phyloP scores from a whole-genome alignment of 2,888 invertebrate genomes.

The Zele albiditarsus region DNA sequence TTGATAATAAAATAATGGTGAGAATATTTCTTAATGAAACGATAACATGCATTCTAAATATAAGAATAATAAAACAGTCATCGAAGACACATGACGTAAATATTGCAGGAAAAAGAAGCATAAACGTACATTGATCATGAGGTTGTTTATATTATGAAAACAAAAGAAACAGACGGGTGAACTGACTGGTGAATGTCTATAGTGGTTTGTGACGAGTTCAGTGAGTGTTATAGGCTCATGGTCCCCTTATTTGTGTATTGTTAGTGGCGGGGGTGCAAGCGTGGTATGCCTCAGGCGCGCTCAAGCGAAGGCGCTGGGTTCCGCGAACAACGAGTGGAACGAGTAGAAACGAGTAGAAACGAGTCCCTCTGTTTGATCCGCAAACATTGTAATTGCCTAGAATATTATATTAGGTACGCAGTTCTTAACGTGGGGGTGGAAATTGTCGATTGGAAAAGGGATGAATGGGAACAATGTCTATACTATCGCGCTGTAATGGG shows the following conservation, averaged over 20 bases:
- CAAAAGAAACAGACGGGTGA: neutral
- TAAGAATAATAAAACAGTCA: neutral
- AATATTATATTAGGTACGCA: conserved; percentile 71
- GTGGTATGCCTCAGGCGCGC: conserved; percentile 6
- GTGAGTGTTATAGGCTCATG: neutral
- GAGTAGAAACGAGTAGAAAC: conserved; percentile 48
- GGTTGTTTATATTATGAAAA: neutral
- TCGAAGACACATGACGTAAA: neutral
- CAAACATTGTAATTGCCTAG: conserved; percentile 73
- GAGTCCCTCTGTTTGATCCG: conserved; percentile 71
- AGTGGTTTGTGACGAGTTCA: conserved; percentile 1
- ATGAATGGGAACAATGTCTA: conserved; percentile 1
- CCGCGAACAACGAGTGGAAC: neutral
- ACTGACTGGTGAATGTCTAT: neutral
- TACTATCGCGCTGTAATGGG: conserved; percentile 34
- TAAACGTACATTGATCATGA: neutral
- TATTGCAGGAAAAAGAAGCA: neutral
- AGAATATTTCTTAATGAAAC: no score
- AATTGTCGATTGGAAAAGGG: conserved; percentile 39
- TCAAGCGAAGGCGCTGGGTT: neutral
- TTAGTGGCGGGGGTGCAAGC: neutral
- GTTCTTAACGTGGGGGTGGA: conserved; percentile 56
- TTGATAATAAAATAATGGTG: no score
- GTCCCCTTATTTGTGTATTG: neutral
- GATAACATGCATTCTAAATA: neutral